phyloP scores from a whole-genome alignment of 1,140 invertebrate species.

The Drosophila orena region DNA sequence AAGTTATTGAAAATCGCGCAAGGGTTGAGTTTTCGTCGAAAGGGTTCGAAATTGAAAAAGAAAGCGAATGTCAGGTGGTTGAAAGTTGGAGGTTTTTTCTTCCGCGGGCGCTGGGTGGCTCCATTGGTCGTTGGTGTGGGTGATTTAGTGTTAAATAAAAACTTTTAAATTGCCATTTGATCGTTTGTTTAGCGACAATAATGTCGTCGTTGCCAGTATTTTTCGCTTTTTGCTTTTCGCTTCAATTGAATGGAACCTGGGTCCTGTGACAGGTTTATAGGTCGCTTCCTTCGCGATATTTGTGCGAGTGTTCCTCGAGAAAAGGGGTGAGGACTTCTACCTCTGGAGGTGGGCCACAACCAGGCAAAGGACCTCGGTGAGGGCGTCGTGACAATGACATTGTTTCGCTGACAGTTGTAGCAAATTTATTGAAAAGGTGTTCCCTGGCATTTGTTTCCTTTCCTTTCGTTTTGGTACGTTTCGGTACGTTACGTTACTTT shows the following conservation, averaged over 20 bases:
- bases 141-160: constrained; percentile 85
- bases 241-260: constrained; percentile 54
- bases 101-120: constrained; percentile 9
- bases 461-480: constrained; percentile 14
- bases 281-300: constrained; percentile 56
- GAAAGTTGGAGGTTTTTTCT: constrained; percentile 3
- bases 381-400: constrained; percentile 79
- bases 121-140: constrained; percentile 65
- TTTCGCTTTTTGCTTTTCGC: constrained; percentile 17
- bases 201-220: constrained; percentile 66
- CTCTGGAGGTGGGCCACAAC: neutral
- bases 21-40: constrained; percentile 61
- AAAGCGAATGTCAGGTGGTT: constrained; percentile 76
- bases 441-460: constrained; percentile 52
- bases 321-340: neutral
- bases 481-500: constrained; percentile 1
- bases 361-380: constrained; percentile 4
- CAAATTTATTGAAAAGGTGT: constrained; percentile 84
- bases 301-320: neutral
- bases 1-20: constrained; percentile 81
- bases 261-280: constrained; percentile 77
- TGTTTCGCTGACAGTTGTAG: constrained; percentile 83
- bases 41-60: constrained; percentile 82
- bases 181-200: constrained; percentile 85
- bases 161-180: constrained; percentile 85